phyloP scores from a whole-genome alignment of 2,888 invertebrate genomes.

The Colletes collaris region DNA sequence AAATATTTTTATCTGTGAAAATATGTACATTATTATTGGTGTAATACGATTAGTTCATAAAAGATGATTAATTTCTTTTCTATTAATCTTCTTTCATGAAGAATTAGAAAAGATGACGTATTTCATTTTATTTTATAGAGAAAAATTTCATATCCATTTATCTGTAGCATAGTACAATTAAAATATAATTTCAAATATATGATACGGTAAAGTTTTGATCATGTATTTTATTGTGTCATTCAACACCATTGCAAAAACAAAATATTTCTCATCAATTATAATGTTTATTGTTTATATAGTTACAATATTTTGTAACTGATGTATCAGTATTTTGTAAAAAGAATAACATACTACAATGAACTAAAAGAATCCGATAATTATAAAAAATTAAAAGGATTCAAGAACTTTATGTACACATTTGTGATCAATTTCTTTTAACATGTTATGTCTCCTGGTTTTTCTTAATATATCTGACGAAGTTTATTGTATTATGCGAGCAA shows the following conservation, averaged over 20 bases:
- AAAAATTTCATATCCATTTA: constrained; percentile 27
- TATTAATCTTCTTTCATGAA: constrained; percentile 13
- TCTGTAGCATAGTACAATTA: not conserved
- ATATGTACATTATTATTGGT: constrained; percentile 41
- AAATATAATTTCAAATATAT: constrained; percentile 2
- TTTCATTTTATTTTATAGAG: not conserved
- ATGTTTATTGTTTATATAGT: constrained; percentile 32
- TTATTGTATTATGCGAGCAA: constrained; percentile 35
- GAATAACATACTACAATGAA: constrained; percentile 38
- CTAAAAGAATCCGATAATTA: constrained; percentile 1
- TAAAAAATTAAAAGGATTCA: not conserved
- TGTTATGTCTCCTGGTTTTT: not conserved
- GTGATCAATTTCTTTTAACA: not conserved
- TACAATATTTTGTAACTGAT: constrained; percentile 26
- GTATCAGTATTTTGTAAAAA: constrained; percentile 47
- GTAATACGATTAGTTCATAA: constrained; percentile 25
- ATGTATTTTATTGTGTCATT: not conserved
- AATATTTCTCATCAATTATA: constrained; percentile 16
- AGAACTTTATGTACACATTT: not conserved
- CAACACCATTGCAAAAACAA: constrained; percentile 11
- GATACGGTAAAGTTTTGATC: constrained; percentile 1
- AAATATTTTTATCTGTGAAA: constrained; percentile 27
- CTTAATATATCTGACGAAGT: constrained; percentile 28
- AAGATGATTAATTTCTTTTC: constrained; percentile 22
- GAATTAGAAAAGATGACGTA: constrained; percentile 13